Base-by-base conservation (phyloP, 2,797 vertebrate genomes). In the Rhinichthys osculus region DNA sequence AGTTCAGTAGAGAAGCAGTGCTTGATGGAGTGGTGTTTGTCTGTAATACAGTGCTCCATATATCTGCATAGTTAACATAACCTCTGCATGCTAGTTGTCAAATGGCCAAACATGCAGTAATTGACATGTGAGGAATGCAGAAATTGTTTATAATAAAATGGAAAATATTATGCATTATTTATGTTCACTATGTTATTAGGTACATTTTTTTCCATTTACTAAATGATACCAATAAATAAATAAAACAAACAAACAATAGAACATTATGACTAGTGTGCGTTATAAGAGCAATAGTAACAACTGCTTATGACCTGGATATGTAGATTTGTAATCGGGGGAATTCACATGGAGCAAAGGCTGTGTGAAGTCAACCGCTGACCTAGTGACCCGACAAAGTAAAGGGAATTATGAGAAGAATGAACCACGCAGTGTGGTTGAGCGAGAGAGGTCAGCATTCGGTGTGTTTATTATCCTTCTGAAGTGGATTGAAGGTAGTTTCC, bases 271-370 rank as follows among this genome's bases (percentile, higher is more conserved):
- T 5, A 30, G 7, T 17, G 64, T 3, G 16, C 16, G 3, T 44
- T 72, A 27, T 27, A 42, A n/a, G 40, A 42, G 69, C 11, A 42
- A 21, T 38, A 70, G 38, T 72, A 47, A 47, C 17, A 42, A 10
- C 13, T 11, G n/a, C 38, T n/a, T 14, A 19, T 17, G 8, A 33
- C 47, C 47, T 54, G 17, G 10, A 64, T 9, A 67, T 52, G 77
- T 27, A 82, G 30, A 77, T 50, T 64, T 76, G 11, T 38, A 82
- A 73, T 27, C 11, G 0, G 16, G 33, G 81, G 85, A 50, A 80
- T 10, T 19, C 52, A 82, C 90, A 90, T 67, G 85, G 88, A 82
- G 84, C 90, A 93, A 90, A 91, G 83, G 71, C 27, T 44, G 35
- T 44, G 40, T 73, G 21, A 72, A 73, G 79, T 40, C 73, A 82